A percentile compares a stretch with the other conserved stretches of the same genome.
These are phyloP conservation scores for Pedetes capensis DNA, from an alignment of 2,113 vertebrate species.

Conservation along the genomic window DNA sequence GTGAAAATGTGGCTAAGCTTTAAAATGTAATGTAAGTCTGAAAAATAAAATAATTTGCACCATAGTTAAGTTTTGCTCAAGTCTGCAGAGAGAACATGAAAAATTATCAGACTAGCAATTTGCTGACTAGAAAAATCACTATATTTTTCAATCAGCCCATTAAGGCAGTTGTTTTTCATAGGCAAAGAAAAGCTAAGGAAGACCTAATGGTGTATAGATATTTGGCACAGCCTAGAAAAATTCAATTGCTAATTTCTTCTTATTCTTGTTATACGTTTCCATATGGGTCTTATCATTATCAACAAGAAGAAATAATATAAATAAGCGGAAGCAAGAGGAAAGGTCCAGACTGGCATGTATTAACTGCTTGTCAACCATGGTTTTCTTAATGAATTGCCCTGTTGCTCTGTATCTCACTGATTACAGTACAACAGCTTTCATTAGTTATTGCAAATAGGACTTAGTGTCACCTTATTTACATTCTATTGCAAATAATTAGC, in stretches of 20 bases:
- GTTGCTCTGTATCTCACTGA: slow-evolving; percentile 83
- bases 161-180: slow-evolving; percentile 77
- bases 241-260: slow-evolving; percentile 62
- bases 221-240: slow-evolving; percentile 69
- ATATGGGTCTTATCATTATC: slow-evolving; percentile 75
- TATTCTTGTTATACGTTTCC: slow-evolving; percentile 64
- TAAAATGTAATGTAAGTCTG: slow-evolving; percentile 42
- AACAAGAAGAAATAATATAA: slow-evolving; percentile 65
- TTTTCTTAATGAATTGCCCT: slow-evolving; percentile 85
- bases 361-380: slow-evolving; percentile 80
- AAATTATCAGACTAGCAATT: slow-evolving; percentile 66
- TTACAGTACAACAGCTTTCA: slow-evolving; percentile 83
- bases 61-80: slow-evolving; percentile 51
- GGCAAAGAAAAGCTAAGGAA: slow-evolving; percentile 71
- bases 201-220: slow-evolving; percentile 44
- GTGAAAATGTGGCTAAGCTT: slow-evolving; percentile 44
- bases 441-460: slow-evolving; percentile 84
- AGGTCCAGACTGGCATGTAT: slow-evolving; percentile 74
- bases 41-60: slow-evolving; percentile 58
- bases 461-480: slow-evolving; percentile 84
- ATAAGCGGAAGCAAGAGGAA: slow-evolving; percentile 73
- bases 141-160: slow-evolving; percentile 76
- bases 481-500: slow-evolving; percentile 83
- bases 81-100: slow-evolving; percentile 53
- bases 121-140: slow-evolving; percentile 71